Base-by-base conservation (phyloP, 2,797 vertebrate species). In the Iguana delicatissima region DNA sequence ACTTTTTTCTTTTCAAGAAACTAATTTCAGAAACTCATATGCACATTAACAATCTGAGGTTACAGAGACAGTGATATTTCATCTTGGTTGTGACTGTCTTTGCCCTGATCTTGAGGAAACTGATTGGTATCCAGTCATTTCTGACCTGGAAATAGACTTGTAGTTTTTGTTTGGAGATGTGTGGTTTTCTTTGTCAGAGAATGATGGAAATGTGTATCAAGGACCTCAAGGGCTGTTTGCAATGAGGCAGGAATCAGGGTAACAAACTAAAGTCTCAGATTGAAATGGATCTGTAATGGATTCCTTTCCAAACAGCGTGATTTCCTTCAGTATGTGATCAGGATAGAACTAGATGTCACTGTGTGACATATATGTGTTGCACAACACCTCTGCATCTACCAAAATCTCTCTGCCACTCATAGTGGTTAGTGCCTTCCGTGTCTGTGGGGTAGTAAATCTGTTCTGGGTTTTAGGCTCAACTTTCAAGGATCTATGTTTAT, bases 1-100 rank as follows among this genome's bases (percentile, higher is more conserved):
- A 69, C 67, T 10, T 69, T 92, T n/a, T 93, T 96, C 94, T 89
- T 93, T 92, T 84, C 83, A 85, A 87, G 86, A 91, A 91, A 89
- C 3, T 80, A 91, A 88, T 94, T 92, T 90, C 55, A 84, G 79
- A 85, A 93, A 93, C 35, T 83, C 18, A 93, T 92, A 87, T 86
- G 59, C 91, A 93, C 89, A 92, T 93, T 90, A 82, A 84, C 62
- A 91, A 62, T 12, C 67, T 0, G 0, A 84, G 87, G 88, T 92
- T 89, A 89, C 59, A 69, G 73, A 87, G 80, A 84, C 32, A 72
- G 90, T 84, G 73, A 91, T 91, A 91, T 87, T 91, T 91, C 72
- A 87, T 86, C 85, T 77, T 32, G 1, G 72, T 42, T 46, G 57
- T 82, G 59, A 83, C 26, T 55, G 10, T 85, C 50, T 89, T 35